Evolutionary conservation across 2,113 vertebrate genomes (phyloP).

Genomic region (Dendrocopos noguchii): DNA sequence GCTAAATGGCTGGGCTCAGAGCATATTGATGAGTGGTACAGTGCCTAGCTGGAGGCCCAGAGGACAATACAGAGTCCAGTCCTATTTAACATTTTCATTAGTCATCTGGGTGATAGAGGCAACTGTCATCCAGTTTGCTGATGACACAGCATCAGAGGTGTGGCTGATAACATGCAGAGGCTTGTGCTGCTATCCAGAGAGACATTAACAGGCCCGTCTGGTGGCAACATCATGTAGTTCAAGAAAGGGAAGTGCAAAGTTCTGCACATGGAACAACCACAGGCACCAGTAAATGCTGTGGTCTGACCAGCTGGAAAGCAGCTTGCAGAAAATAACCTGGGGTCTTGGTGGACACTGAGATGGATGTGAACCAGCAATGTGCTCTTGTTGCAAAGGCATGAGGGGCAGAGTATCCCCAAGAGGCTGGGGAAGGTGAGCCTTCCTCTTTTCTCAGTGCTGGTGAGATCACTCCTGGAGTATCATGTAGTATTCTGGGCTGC

Average conservation of each 20-base stretch:
- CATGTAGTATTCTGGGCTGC: background rate
- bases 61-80: background rate
- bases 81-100: background rate
- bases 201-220: background rate
- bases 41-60: too few species aligned
- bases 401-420: too few species aligned
- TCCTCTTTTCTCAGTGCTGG: background rate
- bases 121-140: background rate
- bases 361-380: too few species aligned
- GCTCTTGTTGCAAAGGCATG: too few species aligned
- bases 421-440: too few species aligned
- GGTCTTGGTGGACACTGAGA: too few species aligned
- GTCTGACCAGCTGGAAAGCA: too few species aligned
- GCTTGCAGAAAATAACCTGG: too few species aligned
- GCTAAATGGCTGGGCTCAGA: too few species aligned
- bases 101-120: background rate
- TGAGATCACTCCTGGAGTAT: background rate
- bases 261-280: too few species aligned
- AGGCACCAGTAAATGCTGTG: too few species aligned
- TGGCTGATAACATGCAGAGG: background rate
- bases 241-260: background rate
- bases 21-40: too few species aligned
- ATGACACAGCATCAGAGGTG: background rate
- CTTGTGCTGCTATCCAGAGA: background rate
- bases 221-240: background rate